Evolutionary conservation across 1,140 invertebrate genomes (phyloP), one percentile per base, ranked within the genome.

Genomic region (Nephotettix cincticeps): DNA sequence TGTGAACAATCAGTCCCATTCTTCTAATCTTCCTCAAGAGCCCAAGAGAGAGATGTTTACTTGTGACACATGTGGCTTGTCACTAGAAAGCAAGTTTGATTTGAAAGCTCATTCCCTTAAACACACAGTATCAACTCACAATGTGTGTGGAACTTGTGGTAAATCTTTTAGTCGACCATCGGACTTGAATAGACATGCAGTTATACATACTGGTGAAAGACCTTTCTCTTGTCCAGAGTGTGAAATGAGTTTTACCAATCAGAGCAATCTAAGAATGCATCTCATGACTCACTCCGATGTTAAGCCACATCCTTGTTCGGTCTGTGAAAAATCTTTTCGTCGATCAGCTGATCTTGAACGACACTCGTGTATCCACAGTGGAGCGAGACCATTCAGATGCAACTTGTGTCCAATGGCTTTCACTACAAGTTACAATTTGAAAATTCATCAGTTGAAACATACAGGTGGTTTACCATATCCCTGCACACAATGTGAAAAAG

Each of bases 361-460:
- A 0, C 91, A 93, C 75, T 77, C 90, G 13, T 81, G 90, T 14
- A 85, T 90, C 4, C 91, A 93, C 76, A 92, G 90, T 0, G 90
- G 90, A 0, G 89, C 91, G 74, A 87, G 90, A 68, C 90, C 90
- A 0, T 84, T 82, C 70, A 76, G 80, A 2, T 83, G 82, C 69
- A 75, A 73, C 27, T 76, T 82, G 40, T 84, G 82, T 68, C 74
- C 75, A 0, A 64, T 79, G 61, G 73, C 74, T 1, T 83, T 77
- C 40, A 76, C 78, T 14, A 79, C 79, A 0, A 78, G 77, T 61
- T 80, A 83, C 23, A 77, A 81, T 71, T 74, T 83, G 23, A 77
- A 79, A 54, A 74, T 78, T 36, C 83, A 83, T 67, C 78, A 79
- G 71, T 81, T 74, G 76, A 78, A 79, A 13, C 86, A 87, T 73